Base-by-base conservation (phyloP, 1,140 invertebrate species). In the Drosophila melanica region DNA sequence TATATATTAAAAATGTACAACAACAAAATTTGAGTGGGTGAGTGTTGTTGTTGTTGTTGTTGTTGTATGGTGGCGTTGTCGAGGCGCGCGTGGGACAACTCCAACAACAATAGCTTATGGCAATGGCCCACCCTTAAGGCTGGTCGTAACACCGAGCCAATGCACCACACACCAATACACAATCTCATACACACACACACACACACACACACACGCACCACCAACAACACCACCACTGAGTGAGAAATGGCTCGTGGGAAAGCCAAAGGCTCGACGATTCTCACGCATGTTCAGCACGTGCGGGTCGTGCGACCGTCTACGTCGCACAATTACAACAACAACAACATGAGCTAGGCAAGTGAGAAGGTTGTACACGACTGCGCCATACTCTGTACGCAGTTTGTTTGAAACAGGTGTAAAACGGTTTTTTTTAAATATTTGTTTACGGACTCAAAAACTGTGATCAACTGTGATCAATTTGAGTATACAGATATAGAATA, bases 241-340 rank as follows among this genome's bases (percentile, higher is more conserved):
- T 72, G 67, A 71, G 39, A 58, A 72, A 64, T 76, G 84, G 84
- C 79, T 76, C 90, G 90, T 91, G 90, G 90, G 90, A 91, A 91
- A 91, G 84, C 71, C 84, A 90, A 81, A 89, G 79, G 79, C 76
- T 74, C 75, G 41, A 44, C 74, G 84, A 84, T 91, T 91, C 90
- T 91, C 90, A 91, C 90, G 87, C 90, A 77, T 77, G 90, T 90
- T 85, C 73, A 77, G 62, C 90, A 91, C 90, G 90, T 91, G 90
- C 90, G 76, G 81, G 80, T 75, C 90, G 90, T 76, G 79, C 77
- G 87, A 73, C 81, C 48, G 30, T 51, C 39, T 41, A 41, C 39
- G n/a, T 2, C 30, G 30, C 5, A 33, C 30, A 45, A 20, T 14
- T 18, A 20, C 50, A 11, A 51, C 50, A 51, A 35, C 50, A 33